Conservation (phyloP, 2,797 vertebrate genomes). For the Pangasius djambal region DNA sequence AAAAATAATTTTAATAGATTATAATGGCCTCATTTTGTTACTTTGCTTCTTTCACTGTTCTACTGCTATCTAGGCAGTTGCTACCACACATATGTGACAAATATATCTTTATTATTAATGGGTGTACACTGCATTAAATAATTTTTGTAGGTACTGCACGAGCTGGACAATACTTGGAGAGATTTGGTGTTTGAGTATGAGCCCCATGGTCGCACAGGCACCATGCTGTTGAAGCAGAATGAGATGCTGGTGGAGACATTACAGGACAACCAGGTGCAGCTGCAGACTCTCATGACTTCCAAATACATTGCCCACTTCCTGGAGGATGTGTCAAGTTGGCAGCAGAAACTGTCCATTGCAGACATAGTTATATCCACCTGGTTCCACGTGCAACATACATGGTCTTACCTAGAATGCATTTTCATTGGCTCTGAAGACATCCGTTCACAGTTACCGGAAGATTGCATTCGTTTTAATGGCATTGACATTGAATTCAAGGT, state of each 20-base stretch:
- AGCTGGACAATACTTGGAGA: conserved; percentile 87
- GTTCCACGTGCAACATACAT: conserved; percentile 90
- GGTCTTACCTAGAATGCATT: conserved; percentile 94
- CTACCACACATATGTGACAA: background rate
- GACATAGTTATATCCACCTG: conserved; percentile 87
- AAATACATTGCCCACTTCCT: conserved; percentile 84
- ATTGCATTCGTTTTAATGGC: conserved; percentile 85
- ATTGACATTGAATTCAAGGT: conserved; percentile 91
- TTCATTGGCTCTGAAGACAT: conserved; percentile 95
- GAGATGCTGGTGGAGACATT: conserved; percentile 90
- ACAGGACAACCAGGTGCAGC: conserved; percentile 94
- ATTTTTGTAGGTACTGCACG: conserved; percentile 80
- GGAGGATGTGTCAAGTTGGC: conserved; percentile 90
- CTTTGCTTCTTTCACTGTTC: background rate
- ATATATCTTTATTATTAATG: background rate
- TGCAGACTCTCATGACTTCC: conserved; percentile 86
- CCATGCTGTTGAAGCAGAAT: conserved; percentile 79
- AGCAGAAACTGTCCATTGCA: conserved; percentile 81
- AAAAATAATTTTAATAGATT: too few relatives aligned
- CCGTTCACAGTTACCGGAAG: conserved; percentile 89
- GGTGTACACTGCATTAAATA: background rate
- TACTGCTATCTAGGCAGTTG: conserved; percentile 31
- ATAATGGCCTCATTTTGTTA: background rate
- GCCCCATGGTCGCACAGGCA: conserved; percentile 75
- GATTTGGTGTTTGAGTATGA: conserved; percentile 88